Percentiles rank a stretch among this genome's conserved stretches.
phyloP scores from a whole-genome alignment of 2,888 invertebrate genomes.

The Dryobotodes eremita region DNA sequence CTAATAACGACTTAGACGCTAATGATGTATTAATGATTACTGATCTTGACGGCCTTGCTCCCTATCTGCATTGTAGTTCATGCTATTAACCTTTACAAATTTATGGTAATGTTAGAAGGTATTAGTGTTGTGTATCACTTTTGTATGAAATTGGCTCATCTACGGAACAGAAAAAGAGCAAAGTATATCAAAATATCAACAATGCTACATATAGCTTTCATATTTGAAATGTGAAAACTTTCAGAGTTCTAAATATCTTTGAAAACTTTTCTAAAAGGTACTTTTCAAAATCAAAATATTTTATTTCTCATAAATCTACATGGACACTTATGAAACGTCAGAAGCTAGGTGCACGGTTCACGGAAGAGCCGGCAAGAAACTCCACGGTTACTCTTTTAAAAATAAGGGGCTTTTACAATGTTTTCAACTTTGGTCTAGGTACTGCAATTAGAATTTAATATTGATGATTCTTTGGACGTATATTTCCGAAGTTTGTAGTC shows the following conservation, averaged over 20 bases:
- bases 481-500: background rate
- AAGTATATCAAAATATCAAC: background rate
- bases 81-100: conserved; percentile 62
- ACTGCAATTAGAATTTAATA: background rate
- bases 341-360: too few species aligned
- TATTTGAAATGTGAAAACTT: background rate
- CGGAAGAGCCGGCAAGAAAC: too few species aligned
- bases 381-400: too few species aligned
- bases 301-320: too few species aligned
- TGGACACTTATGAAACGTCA: too few species aligned
- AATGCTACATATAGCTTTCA: background rate
- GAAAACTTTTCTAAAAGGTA: background rate
- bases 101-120: conserved; percentile 45
- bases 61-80: conserved; percentile 42
- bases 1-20: conserved; percentile 43
- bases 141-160: background rate
- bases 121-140: conserved; percentile 17
- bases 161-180: background rate
- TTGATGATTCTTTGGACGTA: conserved; percentile 9
- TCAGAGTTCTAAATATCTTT: background rate
- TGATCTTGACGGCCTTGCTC: conserved; percentile 64
- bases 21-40: conserved; percentile 60
- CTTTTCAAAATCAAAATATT: too few species aligned
- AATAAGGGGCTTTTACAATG: too few species aligned
- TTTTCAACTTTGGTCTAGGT: conserved; percentile 5